Base-by-base conservation (phyloP, 2,888 invertebrate genomes). In the Hirudinaria manillensis region DNA sequence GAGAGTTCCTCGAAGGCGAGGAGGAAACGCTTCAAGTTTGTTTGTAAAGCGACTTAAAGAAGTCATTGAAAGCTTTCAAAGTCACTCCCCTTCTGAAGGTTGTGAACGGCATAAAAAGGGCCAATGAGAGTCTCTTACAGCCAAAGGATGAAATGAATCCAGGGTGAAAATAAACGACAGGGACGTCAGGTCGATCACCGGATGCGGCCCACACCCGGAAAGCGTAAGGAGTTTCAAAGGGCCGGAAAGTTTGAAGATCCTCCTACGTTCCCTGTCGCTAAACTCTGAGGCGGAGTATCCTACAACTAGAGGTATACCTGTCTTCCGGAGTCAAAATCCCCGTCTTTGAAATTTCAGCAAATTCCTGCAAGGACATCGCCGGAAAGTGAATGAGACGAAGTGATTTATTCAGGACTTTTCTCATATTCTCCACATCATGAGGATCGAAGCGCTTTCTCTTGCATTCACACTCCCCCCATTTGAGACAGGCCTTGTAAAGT, bases 321-420 rank as follows among this genome's bases (percentile, higher is more conserved):
- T 78, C 78, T 53, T 76, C 76, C 0, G 78, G 70, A 3, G 71
- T 75, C 24, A 78, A 74, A 4, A 78, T 56, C 19, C 77, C 71
- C 0, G 70, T 67, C 51, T 66, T 71, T 2, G 78, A 74, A 24
- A 78, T 77, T 24, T 77, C 74, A 27, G 77, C 72, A 73, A 78
- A 78, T 66, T 78, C 77, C 29, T 76, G 66, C 29, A 76, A 29
- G 29, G 67, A 76, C 80, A 82, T 80, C 1, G 80, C 78, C 0
- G 83, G 81, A 75, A 82, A 82, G 61, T 81, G 78, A 19, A 83
- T 78, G 16, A 79, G 72, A 75, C 80, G 81, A 24, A 83, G 72
- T 6, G 80, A 68, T 4, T 79, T 77, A 1, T 81, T 81, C 19
- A 83, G 76, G 27, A 80, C 80, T 4, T 75, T n/a, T 36, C 38